Conservation (phyloP, 2,888 invertebrate species). For the Thelaira solivaga region DNA sequence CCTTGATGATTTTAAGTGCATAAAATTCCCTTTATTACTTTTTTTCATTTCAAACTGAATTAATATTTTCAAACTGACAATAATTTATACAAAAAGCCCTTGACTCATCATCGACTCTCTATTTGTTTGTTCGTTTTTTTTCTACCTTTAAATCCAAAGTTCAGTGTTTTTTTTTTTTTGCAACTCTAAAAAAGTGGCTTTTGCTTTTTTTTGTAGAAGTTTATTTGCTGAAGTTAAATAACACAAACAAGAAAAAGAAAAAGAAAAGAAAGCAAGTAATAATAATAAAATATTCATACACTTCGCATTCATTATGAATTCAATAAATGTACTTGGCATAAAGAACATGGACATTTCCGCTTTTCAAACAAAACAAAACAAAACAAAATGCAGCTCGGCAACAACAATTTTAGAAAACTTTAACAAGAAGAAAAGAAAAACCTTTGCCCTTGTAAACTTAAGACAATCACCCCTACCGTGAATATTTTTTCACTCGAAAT, state of each 20-base stretch:
- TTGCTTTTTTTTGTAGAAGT: too few species aligned
- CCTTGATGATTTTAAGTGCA: too few species aligned
- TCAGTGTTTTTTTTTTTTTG: background rate
- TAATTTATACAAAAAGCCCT: background rate
- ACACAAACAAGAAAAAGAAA: background rate
- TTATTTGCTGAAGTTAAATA: background rate
- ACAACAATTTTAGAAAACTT: background rate
- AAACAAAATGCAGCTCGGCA: too few species aligned
- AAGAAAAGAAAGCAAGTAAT: background rate
- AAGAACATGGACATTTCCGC: constrained; percentile 55
- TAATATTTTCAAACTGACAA: too few species aligned
- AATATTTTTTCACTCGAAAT: too few species aligned
- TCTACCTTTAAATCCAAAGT: background rate
- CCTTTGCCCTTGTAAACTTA: constrained; percentile 56
- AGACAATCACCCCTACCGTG: too few species aligned
- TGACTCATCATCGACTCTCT: constrained; percentile 12
- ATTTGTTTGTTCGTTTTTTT: too few species aligned
- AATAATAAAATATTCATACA: constrained; percentile 18
- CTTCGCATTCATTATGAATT: constrained; percentile 59
- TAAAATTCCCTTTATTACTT: too few species aligned
- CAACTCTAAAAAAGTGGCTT: background rate
- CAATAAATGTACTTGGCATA: constrained; percentile 51
- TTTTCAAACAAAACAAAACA: constrained; percentile 27
- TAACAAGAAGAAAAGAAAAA: constrained; percentile 44
- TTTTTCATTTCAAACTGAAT: too few species aligned